Evolutionary conservation across 2,113 vertebrate species (phyloP).

Genomic region (Catharus bicknelli): DNA sequence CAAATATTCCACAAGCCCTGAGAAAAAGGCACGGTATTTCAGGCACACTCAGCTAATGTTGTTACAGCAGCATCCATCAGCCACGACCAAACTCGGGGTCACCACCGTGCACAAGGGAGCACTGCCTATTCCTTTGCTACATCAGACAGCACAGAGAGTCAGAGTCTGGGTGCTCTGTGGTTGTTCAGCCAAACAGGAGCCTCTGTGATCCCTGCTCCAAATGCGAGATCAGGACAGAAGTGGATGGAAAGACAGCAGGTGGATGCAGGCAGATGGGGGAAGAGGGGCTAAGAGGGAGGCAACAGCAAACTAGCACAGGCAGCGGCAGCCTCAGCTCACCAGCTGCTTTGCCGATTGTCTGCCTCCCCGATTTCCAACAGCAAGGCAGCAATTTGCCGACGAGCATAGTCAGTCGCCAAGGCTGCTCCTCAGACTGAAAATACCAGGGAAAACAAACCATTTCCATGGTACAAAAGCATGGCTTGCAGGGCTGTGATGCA

Average conservation of each 20-base stretch:
- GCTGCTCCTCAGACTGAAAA: background rate
- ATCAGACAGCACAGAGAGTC: background rate
- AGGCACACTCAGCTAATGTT: background rate
- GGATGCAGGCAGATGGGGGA: background rate
- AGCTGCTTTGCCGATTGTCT: constrained; percentile 35
- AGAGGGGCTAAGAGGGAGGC: background rate
- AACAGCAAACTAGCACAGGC: constrained; percentile 37
- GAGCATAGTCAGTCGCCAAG: background rate
- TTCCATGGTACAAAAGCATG: constrained; percentile 32
- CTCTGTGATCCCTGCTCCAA: background rate
- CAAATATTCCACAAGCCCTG: constrained; percentile 25
- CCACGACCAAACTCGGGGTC: background rate
- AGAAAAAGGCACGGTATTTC: background rate
- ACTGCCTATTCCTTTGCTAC: background rate
- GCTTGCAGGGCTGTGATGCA: constrained; percentile 2
- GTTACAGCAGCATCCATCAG: background rate
- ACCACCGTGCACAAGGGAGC: background rate
- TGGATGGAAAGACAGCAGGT: constrained; percentile 16
- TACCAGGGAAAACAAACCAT: background rate
- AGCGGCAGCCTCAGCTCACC: constrained; percentile 15
- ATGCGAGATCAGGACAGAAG: background rate
- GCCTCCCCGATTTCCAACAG: background rate
- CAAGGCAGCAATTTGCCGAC: background rate
- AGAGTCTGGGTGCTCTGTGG: fast-evolving
- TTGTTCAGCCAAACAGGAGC: background rate